phyloP scores from a whole-genome alignment of 1,140 invertebrate species.

The Anoplolepis gracilipes region DNA sequence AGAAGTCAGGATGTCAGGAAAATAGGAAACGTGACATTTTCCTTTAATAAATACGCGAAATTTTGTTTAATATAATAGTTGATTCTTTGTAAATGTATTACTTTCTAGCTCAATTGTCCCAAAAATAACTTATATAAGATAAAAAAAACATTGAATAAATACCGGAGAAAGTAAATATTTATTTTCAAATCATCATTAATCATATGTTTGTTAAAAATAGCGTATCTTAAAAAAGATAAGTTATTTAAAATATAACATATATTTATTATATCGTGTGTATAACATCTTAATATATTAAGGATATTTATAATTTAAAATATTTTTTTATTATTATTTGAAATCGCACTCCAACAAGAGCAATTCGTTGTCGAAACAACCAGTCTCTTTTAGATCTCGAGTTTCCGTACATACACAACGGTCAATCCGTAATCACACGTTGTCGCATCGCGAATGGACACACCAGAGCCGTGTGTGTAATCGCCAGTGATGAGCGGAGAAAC shows the following conservation, averaged over 20 bases:
- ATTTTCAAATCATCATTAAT: not conserved
- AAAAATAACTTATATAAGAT: not conserved
- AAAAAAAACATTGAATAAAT: constrained; percentile 12
- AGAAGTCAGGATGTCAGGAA: not conserved
- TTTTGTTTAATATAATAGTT: not conserved
- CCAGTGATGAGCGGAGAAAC: constrained; percentile 65
- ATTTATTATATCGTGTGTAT: not conserved
- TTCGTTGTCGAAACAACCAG: not conserved
- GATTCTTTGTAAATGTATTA: not conserved
- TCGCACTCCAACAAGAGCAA: not conserved
- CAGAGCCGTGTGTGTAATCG: constrained; percentile 35
- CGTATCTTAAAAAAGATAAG: not conserved
- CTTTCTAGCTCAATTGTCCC: not conserved
- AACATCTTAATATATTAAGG: not conserved
- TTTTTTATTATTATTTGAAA: no score
- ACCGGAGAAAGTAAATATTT: not conserved
- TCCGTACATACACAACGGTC: not conserved
- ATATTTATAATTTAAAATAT: not conserved
- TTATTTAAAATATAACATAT: not conserved
- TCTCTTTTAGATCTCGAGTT: not conserved
- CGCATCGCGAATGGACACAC: constrained; percentile 5
- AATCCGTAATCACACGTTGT: not conserved
- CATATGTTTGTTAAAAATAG: not conserved
- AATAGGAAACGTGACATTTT: constrained; percentile 39
- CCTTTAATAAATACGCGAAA: constrained; percentile 33